These are phyloP conservation scores for Trichonephila clavata DNA, from an alignment of 1,140 invertebrate genomes.

Conservation along the genomic window DNA sequence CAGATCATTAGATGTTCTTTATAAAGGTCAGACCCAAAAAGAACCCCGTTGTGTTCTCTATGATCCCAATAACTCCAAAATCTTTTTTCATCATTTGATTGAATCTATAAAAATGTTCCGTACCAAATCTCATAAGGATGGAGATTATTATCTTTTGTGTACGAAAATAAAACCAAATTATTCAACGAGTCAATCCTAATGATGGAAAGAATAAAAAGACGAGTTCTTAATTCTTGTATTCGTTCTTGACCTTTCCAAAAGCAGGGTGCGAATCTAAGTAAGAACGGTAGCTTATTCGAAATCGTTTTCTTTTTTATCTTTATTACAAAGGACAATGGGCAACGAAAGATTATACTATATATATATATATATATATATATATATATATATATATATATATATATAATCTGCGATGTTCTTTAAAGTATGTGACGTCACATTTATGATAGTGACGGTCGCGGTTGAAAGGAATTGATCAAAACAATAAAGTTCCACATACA, in stretches of 20 bases:
- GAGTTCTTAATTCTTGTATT: conserved; percentile 59
- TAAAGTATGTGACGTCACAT: conserved; percentile 44
- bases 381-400: too few relatives aligned
- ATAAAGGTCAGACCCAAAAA: conserved; percentile 8
- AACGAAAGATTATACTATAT: conserved; percentile 32
- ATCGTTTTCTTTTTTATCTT: conserved; percentile 45
- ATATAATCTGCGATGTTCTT: background rate
- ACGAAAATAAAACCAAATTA: conserved; percentile 65
- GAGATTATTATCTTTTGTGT: conserved; percentile 54
- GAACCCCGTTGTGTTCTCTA: background rate
- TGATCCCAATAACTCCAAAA: conserved; percentile 41
- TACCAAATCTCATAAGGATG: background rate
- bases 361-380: too few relatives aligned
- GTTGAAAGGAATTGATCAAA: conserved; percentile 43
- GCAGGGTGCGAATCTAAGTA: conserved; percentile 48
- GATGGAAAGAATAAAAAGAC: conserved; percentile 45
- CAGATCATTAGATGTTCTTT: background rate
- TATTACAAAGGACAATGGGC: conserved; percentile 48
- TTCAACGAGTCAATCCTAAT: conserved; percentile 26
- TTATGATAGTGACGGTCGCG: conserved; percentile 13
- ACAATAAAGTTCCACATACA: conserved; percentile 17
- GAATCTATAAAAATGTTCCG: conserved; percentile 51
- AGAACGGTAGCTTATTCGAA: background rate
- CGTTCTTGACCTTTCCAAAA: conserved; percentile 63
- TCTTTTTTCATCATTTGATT: conserved; percentile 10